Evolutionary conservation across 2,113 vertebrate genomes (phyloP).

Genomic region (Dasyprocta punctata): DNA sequence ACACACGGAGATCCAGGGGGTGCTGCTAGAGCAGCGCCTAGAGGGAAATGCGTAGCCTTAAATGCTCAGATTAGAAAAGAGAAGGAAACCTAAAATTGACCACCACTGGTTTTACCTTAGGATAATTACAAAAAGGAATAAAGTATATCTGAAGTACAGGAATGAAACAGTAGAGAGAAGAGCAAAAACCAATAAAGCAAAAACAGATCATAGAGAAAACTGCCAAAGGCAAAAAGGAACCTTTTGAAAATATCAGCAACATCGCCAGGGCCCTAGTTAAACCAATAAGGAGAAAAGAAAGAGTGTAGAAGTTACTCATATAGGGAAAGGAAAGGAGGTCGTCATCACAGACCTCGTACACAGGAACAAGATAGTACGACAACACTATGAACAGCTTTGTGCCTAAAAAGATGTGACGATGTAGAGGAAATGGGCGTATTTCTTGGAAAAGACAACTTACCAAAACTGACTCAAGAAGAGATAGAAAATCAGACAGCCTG

Average conservation of each 20-base stretch:
- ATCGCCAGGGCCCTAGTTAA: not conserved
- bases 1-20: rapidly evolving
- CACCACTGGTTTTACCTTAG: not conserved
- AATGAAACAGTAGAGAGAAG: not conserved
- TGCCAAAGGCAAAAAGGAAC: not conserved
- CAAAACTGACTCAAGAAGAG: not conserved
- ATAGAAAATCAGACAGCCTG: not conserved
- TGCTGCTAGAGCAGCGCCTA: not conserved
- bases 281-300: not conserved
- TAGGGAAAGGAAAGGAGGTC: not conserved
- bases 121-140: not conserved
- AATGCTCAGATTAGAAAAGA: not conserved
- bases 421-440: not conserved
- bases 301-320: rapidly evolving
- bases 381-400: not conserved
- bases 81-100: not conserved
- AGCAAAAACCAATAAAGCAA: not conserved
- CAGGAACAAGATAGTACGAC: rapidly evolving
- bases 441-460: not conserved
- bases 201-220: not conserved
- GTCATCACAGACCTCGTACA: too few relatives aligned
- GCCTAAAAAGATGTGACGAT: not conserved
- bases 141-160: not conserved
- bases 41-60: not conserved
- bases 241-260: not conserved